A percentile compares a stretch with the other conserved stretches of the same genome.
These are phyloP conservation scores for Diaprepes abbreviatus DNA, from an alignment of 2,888 invertebrate species.

Conservation along the genomic window DNA sequence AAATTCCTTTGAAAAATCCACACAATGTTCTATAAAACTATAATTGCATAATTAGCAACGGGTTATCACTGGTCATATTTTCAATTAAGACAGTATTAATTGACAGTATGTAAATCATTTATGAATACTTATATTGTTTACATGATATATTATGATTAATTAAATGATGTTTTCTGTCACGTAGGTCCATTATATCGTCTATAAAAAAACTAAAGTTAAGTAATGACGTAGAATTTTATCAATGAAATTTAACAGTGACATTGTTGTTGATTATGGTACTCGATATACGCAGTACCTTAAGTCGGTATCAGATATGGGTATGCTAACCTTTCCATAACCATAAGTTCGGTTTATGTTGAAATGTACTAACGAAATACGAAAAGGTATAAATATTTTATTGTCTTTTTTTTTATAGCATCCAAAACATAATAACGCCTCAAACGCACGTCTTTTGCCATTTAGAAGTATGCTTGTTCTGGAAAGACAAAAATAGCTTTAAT, in stretches of 20 bases:
- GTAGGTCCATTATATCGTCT: conserved; percentile 41
- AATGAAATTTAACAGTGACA: neutral
- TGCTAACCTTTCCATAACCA: no score
- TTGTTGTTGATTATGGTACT: neutral
- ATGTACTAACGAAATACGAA: no score
- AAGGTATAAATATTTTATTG: no score
- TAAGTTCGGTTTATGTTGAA: no score
- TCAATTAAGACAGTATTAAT: conserved; percentile 38
- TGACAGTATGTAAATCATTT: conserved; percentile 36
- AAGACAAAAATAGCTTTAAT: no score
- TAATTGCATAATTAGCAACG: conserved; percentile 37
- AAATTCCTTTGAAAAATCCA: conserved; percentile 6
- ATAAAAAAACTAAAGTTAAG: conserved; percentile 3
- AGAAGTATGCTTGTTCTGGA: no score
- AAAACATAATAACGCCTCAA: no score
- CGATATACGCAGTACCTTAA: no score
- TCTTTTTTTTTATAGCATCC: no score
- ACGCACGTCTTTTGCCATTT: no score
- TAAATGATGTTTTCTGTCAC: conserved; percentile 32
- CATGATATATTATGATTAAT: conserved; percentile 18
- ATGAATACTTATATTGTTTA: conserved; percentile 40
- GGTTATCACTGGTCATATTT: conserved; percentile 37
- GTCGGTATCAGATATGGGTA: no score
- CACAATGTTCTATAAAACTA: conserved; percentile 17
- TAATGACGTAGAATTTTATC: conserved; percentile 1